A percentile compares a stretch with the other conserved stretches of the same genome.
Conservation (phyloP, 2,113 vertebrate species). For the Syngnathus scovelli region DNA sequence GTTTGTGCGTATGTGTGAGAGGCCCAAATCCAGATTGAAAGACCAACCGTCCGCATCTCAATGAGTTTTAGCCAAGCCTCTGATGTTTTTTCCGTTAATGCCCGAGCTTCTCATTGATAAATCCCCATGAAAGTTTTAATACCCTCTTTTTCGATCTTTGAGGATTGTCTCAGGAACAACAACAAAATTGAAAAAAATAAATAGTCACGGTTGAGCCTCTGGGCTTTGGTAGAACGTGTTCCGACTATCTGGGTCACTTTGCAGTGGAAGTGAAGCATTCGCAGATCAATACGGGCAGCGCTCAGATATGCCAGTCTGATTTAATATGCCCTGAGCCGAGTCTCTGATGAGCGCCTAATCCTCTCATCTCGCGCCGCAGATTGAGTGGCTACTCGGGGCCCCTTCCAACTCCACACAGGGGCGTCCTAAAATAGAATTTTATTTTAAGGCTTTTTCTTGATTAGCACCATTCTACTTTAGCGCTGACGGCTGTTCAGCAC, state of each 20-base stretch:
- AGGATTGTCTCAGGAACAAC: constrained; percentile 36
- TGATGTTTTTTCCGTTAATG: constrained; percentile 8
- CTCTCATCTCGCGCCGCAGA: constrained; percentile 37
- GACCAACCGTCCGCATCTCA: neutral
- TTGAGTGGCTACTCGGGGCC: constrained; percentile 24
- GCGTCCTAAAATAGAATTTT: constrained; percentile 24
- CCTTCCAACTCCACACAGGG: neutral
- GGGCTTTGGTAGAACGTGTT: constrained; percentile 52
- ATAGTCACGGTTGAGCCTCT: constrained; percentile 49
- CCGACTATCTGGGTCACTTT: constrained; percentile 65
- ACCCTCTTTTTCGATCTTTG: constrained; percentile 28
- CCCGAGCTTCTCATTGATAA: constrained; percentile 29
- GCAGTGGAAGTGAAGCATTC: constrained; percentile 53
- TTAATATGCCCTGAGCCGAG: constrained; percentile 50
- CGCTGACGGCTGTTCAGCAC: neutral
- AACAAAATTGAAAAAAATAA: constrained; percentile 9
- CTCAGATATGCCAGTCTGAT: constrained; percentile 52
- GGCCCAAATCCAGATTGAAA: neutral
- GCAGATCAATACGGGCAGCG: constrained; percentile 46
- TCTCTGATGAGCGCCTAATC: constrained; percentile 39
- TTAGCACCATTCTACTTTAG: constrained; percentile 3
- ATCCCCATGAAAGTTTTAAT: constrained; percentile 44
- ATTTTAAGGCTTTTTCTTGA: constrained; percentile 21
- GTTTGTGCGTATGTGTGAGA: neutral
- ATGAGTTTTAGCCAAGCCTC: constrained; percentile 12